Evolutionary conservation across 64 coral and sea anemone species (phyloP).

Genomic region (Trachythela sp.): DNA sequence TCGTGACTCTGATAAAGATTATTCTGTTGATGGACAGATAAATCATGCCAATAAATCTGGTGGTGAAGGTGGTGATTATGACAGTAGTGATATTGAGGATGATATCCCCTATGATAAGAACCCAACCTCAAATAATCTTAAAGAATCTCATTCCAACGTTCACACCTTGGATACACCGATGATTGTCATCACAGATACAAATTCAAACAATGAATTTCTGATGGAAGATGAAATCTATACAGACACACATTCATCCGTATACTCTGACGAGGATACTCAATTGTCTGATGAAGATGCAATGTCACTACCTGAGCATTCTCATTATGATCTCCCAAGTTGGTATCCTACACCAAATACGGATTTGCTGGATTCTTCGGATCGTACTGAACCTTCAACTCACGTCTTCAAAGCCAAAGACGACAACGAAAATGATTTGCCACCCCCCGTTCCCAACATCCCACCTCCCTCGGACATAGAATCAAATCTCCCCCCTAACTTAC

Average conservation of each 20-base stretch:
- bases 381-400: too few relatives aligned
- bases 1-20: too few relatives aligned
- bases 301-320: too few relatives aligned
- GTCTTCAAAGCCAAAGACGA: not conserved
- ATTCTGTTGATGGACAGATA: too few relatives aligned
- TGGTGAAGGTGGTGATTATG: not conserved
- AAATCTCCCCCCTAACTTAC: not conserved
- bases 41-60: too few relatives aligned
- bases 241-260: too few relatives aligned
- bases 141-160: not conserved
- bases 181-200: not conserved
- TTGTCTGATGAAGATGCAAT: too few relatives aligned
- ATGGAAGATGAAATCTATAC: too few relatives aligned
- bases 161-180: not conserved
- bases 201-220: not conserved
- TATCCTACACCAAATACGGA: not conserved
- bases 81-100: not conserved
- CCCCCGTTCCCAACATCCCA: not conserved
- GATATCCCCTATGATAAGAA: too few relatives aligned
- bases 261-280: too few relatives aligned
- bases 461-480: not conserved
- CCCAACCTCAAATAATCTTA: not conserved
- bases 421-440: not conserved
- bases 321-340: too few relatives aligned
- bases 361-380: too few relatives aligned